These are phyloP conservation scores for Mionectes olivaceus DNA, from an alignment of 2,797 vertebrate species.

Conservation along the genomic window DNA sequence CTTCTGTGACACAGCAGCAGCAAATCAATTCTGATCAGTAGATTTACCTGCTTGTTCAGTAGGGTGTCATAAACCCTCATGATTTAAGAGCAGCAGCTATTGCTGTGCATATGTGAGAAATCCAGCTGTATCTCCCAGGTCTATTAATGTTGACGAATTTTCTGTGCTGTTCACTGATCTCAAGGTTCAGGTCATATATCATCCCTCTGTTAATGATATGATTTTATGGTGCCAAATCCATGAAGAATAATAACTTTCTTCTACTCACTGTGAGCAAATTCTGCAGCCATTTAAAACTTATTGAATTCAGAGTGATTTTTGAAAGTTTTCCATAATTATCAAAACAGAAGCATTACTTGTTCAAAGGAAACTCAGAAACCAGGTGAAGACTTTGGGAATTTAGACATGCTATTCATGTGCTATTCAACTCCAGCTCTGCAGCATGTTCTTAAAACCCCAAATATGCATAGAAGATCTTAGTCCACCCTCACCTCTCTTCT, in stretches of 20 bases:
- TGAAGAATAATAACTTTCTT: not conserved
- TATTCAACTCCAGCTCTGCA: not conserved
- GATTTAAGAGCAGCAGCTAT: slow-evolving; percentile 31
- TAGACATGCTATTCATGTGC: not conserved
- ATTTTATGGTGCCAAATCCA: slow-evolving; percentile 9
- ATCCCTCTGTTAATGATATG: not conserved
- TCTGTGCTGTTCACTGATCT: not conserved
- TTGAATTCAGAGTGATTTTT: not conserved
- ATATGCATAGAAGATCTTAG: not conserved
- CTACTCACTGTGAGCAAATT: not conserved
- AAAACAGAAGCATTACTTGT: not conserved
- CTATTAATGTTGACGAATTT: not conserved
- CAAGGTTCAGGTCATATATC: not conserved
- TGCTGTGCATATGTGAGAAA: not conserved
- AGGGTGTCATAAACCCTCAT: not conserved
- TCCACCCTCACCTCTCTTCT: not conserved
- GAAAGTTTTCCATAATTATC: not conserved
- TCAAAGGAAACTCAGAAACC: not conserved
- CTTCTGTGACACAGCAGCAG: not conserved
- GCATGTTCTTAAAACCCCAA: not conserved
- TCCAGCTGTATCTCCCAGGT: not conserved
- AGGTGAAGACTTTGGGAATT: not conserved
- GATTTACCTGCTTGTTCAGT: slow-evolving; percentile 36
- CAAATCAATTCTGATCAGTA: slow-evolving; percentile 43
- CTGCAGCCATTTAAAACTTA: not conserved